A percentile compares a stretch with the other conserved stretches of the same genome.
phyloP scores from a whole-genome alignment of 2,888 invertebrate genomes.

The Sisyra terminalis region DNA sequence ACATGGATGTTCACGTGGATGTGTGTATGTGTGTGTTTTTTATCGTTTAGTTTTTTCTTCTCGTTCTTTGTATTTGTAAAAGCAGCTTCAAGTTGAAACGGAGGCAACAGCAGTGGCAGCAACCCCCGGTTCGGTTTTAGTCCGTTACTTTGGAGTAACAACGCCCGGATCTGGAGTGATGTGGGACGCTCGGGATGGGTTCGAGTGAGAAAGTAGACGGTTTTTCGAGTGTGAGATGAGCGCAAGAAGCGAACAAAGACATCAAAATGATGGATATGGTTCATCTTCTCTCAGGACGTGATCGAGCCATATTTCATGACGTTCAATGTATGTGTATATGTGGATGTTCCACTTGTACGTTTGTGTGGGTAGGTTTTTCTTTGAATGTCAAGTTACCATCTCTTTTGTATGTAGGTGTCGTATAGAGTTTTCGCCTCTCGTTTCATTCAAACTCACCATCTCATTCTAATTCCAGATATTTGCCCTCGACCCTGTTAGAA shows the following conservation, averaged over 20 bases:
- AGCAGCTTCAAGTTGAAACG: no score
- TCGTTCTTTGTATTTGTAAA: background rate
- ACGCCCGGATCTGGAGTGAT: background rate
- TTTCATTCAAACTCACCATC: no score
- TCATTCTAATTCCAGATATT: no score
- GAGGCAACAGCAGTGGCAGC: no score
- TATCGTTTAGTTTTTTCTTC: constrained; percentile 1
- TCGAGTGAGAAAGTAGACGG: constrained; percentile 8
- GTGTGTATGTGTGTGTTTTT: background rate
- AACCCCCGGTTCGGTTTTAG: constrained; percentile 1
- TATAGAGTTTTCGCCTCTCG: no score
- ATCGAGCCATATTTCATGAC: constrained; percentile 30
- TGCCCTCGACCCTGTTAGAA: no score
- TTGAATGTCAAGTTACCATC: no score
- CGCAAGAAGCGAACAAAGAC: constrained; percentile 31
- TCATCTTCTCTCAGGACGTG: constrained; percentile 32
- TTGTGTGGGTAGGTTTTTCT: no score
- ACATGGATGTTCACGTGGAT: background rate
- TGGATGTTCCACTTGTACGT: no score
- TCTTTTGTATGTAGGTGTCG: no score
- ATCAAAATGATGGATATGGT: constrained; percentile 33
- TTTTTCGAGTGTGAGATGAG: constrained; percentile 22
- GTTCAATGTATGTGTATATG: background rate
- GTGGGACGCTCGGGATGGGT: background rate
- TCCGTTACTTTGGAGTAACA: constrained; percentile 13